Conservation (phyloP, 2,888 invertebrate genomes). For the Sacculina carcini region DNA sequence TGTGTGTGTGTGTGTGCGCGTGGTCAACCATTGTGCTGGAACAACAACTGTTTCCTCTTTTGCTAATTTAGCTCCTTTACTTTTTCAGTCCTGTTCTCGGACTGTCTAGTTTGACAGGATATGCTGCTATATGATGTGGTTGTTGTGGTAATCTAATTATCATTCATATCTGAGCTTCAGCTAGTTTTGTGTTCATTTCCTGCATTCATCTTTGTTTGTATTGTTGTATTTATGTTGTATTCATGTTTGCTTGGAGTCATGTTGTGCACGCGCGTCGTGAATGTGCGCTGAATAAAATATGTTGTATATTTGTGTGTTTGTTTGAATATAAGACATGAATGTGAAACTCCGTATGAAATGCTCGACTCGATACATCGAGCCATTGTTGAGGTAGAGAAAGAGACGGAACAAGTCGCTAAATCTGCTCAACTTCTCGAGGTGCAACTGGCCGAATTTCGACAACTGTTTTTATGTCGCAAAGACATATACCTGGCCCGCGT, state of each 20-base stretch:
- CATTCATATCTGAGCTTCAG: constrained; percentile 42
- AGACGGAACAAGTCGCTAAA: constrained; percentile 60
- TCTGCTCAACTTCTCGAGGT: constrained; percentile 86
- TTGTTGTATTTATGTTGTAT: constrained; percentile 33
- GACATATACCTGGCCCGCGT: constrained; percentile 64
- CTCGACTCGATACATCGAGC: constrained; percentile 51
- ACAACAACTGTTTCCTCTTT: neutral
- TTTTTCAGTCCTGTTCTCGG: constrained; percentile 42
- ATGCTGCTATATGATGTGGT: constrained; percentile 43
- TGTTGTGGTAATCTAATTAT: constrained; percentile 53
- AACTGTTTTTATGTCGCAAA: constrained; percentile 66
- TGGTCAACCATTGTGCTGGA: neutral
- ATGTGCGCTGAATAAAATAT: neutral
- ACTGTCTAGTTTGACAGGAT: constrained; percentile 43
- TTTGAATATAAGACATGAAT: constrained; percentile 27
- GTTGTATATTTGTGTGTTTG: no score
- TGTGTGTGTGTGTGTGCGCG: neutral
- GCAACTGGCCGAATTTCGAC: constrained; percentile 74
- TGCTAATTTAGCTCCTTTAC: constrained; percentile 20
- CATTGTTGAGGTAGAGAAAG: constrained; percentile 48
- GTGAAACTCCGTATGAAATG: constrained; percentile 39
- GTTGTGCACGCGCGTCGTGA: neutral
- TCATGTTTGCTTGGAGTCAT: constrained; percentile 14
- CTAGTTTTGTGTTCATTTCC: constrained; percentile 32
- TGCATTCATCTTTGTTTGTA: constrained; percentile 20